Base-by-base conservation (phyloP, 2,888 invertebrate species). In the Pheosia tremula region DNA sequence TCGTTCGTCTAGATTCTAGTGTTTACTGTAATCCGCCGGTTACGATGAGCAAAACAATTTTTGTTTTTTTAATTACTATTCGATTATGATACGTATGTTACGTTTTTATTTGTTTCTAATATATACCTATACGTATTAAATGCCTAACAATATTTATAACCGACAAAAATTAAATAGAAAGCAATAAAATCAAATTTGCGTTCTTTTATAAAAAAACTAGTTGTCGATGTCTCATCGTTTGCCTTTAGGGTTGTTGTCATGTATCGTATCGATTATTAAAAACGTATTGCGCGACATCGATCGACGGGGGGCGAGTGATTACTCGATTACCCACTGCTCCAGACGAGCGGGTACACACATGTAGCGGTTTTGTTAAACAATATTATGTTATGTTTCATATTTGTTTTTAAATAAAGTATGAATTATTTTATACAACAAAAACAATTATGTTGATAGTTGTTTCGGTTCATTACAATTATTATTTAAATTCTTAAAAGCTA, bases 201-300 rank as follows among this genome's bases (percentile, higher is more conserved):
- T 24, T 24, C 9, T 43, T 43, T 43, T 43, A 0, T 3, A 43
- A 43, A 43, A 43, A 43, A 8, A 8, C 43, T 8, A 43, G 70
- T 71, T 74, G 71, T 69, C 52, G 65, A 55, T 66, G 69, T 79
- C 77, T 80, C 81, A 77, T 74, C 77, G 69, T 52, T 60, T 66
- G 58, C 68, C 65, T 70, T 77, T 77, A 78, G 79, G 77, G 74
- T 78, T 77, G 77, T 77, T 73, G 63, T 62, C 67, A 71, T 24
- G 24, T 73, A 78, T 78, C 68, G 75, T 74, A 85, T 85, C 79
- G 83, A 81, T 84, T 79, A 82, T 80, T 80, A 78, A 75, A 78
- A 75, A 79, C 80, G 81, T 79, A 79, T 80, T 77, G 77, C 77
- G 79, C 74, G 79, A 78, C 77, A 72, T 72, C 69, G 66, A 75